phyloP scores from a whole-genome alignment of 2,888 invertebrate genomes.

The Sinopyrophorus schimmeli region DNA sequence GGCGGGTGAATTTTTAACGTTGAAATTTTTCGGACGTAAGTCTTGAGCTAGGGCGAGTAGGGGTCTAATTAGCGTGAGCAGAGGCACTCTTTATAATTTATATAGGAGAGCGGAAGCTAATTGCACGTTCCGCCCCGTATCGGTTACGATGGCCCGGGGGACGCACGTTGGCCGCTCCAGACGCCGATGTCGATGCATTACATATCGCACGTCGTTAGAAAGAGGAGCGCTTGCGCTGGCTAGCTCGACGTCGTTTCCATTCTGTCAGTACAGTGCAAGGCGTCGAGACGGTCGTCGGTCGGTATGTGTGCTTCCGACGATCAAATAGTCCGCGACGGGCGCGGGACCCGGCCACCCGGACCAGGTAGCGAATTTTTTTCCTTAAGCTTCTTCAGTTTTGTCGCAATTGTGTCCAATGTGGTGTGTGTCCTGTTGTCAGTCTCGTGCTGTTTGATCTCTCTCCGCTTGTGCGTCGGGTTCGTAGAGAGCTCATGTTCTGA shows the following conservation, averaged over 20 bases:
- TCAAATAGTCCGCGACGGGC: constrained; percentile 47
- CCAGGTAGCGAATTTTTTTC: constrained; percentile 44
- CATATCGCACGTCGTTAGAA: constrained; percentile 40
- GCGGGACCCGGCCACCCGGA: constrained; percentile 44
- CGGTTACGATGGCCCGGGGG: constrained; percentile 34
- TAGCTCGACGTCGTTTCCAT: constrained; percentile 29
- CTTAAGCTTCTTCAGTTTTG: constrained; percentile 44
- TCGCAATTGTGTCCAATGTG: constrained; percentile 39
- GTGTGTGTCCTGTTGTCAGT: constrained; percentile 38
- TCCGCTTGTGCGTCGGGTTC: constrained; percentile 30
- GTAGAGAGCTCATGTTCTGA: constrained; percentile 7
- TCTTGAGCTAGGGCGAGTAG: no score
- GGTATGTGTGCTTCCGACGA: constrained; percentile 43
- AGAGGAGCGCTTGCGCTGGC: constrained; percentile 32
- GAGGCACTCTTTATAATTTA: constrained; percentile 30
- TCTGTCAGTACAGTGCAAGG: constrained; percentile 51
- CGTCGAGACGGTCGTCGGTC: constrained; percentile 49
- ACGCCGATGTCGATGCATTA: constrained; percentile 42
- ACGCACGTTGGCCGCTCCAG: constrained; percentile 37
- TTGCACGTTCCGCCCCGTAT: constrained; percentile 37
- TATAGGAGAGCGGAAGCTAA: constrained; percentile 29
- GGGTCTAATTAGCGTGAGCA: constrained; percentile 29
- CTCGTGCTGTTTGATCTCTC: constrained; percentile 38
- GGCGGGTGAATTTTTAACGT: no score
- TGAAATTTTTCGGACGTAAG: not conserved